Evolutionary conservation across 2,113 vertebrate genomes (phyloP).

Genomic region (Anarrhichthys ocellatus): DNA sequence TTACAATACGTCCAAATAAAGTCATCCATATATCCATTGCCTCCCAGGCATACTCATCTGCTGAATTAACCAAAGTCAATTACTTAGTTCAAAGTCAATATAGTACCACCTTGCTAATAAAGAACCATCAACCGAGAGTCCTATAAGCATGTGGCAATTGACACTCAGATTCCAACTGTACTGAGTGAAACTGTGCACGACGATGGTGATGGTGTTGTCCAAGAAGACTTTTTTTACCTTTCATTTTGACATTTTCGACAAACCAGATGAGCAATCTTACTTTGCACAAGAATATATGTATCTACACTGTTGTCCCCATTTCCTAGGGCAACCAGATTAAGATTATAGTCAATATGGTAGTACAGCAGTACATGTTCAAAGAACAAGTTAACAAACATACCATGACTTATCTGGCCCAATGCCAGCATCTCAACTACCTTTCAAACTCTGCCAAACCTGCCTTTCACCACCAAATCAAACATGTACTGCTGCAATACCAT

Average conservation of each 20-base stretch:
- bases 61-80: constrained; percentile 54
- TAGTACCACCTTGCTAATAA: constrained; percentile 50
- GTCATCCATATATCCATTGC: constrained; percentile 27
- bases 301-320: not conserved
- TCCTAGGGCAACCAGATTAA: constrained; percentile 1
- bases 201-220: not conserved
- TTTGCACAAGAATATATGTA: not conserved
- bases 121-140: constrained; percentile 39
- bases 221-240: not conserved
- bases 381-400: constrained; percentile 36
- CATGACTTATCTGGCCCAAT: not conserved
- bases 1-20: constrained; percentile 26
- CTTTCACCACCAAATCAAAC: not conserved
- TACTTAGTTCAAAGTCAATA: constrained; percentile 67
- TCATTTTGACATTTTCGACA: not conserved
- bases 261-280: not conserved
- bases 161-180: constrained; percentile 26
- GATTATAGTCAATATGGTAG: constrained; percentile 3
- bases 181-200: not conserved
- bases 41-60: constrained; percentile 28
- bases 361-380: not conserved
- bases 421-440: constrained; percentile 7
- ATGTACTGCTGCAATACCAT: not conserved
- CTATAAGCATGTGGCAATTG: constrained; percentile 36
- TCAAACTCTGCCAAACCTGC: not conserved